Percentiles rank a stretch among this genome's conserved stretches.
phyloP scores from a whole-genome alignment of 64 coral and sea anemone genomes.

The Porites australiensis region DNA sequence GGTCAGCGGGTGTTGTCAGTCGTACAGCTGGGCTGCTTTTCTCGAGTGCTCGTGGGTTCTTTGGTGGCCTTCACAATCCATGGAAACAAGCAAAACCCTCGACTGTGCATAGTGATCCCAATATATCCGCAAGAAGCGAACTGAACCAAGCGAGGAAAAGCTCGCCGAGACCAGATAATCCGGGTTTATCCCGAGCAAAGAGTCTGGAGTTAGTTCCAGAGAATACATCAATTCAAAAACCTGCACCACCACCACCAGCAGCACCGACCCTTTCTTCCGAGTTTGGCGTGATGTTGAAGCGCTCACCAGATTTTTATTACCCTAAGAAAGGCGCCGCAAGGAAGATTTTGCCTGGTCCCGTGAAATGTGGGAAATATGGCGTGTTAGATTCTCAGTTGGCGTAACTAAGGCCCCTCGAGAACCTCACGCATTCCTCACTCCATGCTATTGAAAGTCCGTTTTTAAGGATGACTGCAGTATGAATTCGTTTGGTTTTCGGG shows the following conservation, averaged over 20 bases:
- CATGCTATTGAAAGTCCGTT: background rate
- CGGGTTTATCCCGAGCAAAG: slow-evolving; percentile 21
- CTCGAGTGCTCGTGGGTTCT: slow-evolving; percentile 68
- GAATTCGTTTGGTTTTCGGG: slow-evolving; percentile 34
- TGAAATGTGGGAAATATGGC: slow-evolving; percentile 47
- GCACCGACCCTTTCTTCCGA: slow-evolving; percentile 20
- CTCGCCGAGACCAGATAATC: background rate
- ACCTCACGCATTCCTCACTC: background rate
- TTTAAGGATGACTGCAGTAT: background rate
- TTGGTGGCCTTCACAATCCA: slow-evolving; percentile 53
- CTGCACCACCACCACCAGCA: slow-evolving; percentile 36
- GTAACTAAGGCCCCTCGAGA: slow-evolving; percentile 38
- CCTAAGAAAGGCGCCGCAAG: background rate
- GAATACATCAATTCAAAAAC: slow-evolving; percentile 1
- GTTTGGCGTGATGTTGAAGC: slow-evolving; percentile 48
- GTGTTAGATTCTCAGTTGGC: slow-evolving; percentile 37
- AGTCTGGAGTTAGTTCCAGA: slow-evolving; percentile 75
- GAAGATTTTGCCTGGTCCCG: background rate
- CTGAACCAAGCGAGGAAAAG: background rate
- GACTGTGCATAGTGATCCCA: slow-evolving; percentile 42
- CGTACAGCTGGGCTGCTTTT: slow-evolving; percentile 85
- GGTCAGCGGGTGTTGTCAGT: slow-evolving; percentile 72
- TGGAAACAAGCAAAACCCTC: slow-evolving; percentile 37
- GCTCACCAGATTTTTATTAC: slow-evolving; percentile 32
- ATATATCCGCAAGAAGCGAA: slow-evolving; percentile 3